Evolutionary conservation across 2,113 vertebrate genomes (phyloP), one percentile per base, ranked within the genome.

Genomic region (Piprites chloris): DNA sequence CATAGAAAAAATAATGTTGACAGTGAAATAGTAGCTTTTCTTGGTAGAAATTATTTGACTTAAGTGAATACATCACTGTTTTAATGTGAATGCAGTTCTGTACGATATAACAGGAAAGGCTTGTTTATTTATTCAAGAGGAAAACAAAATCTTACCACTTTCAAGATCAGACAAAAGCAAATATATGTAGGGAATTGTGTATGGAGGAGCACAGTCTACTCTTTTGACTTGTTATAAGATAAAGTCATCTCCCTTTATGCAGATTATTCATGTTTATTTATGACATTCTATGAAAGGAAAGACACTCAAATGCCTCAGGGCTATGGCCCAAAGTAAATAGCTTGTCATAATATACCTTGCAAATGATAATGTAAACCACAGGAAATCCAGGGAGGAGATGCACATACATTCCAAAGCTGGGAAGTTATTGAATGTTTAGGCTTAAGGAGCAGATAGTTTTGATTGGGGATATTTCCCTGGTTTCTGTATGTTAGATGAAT

Each of bases 371-470:
- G 62, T 94, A 96, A 97, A 97, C 90, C 59, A 63, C 72, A 52
- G 85, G 93, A 94, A 91, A 93, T 72, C 68, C 85, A 86, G 67
- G 61, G 82, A 96, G 63, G 87, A 97, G 92, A 93, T 97, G 93
- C 85, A 88, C 87, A 61, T 90, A 61, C 93, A 93, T 97, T 96
- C 93, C 93, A 90, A 96, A 85, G 79, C 92, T 94, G 90, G 90
- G 94, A 96, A 96, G 87, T 96, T 97, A 94, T 93, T 96, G 94
- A 95, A 96, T 96, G 96, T 96, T 97, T 97, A 96, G 95, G 83
- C 90, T 96, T 85, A 86, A 90, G 93, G 61, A 96, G 61, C 90
- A 97, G 92, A 94, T 95, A 97, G 95, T 97, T 97, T 96, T 96
- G 93, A 95, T 88, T 95, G 55, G 72, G 68, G 72, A 90, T 88